A percentile compares a stretch with the other conserved stretches of the same genome.
These are phyloP conservation scores for Odontocolon sp. DNA, from an alignment of 2,888 invertebrate species.

Conservation along the genomic window DNA sequence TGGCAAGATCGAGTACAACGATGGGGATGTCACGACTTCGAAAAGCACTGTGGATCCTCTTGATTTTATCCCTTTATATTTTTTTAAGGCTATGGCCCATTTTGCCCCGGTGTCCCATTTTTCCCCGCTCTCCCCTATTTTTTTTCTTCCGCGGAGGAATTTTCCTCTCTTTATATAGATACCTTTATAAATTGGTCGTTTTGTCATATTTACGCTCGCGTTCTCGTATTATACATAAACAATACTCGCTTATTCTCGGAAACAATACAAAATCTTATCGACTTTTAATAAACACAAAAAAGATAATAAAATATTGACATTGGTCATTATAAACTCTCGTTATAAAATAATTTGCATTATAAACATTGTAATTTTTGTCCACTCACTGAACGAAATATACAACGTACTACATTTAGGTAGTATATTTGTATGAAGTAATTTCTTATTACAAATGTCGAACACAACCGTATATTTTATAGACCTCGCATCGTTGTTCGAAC, in stretches of 20 bases:
- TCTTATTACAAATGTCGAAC: slow-evolving; percentile 43
- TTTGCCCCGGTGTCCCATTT: background rate
- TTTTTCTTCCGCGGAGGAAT: background rate
- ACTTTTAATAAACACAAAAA: background rate
- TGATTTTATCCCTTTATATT: too few relatives aligned
- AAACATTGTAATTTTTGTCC: background rate
- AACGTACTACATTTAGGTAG: background rate
- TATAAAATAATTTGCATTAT: background rate
- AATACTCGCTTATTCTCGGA: background rate
- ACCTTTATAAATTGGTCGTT: slow-evolving; percentile 2
- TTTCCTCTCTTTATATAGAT: background rate
- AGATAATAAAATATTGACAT: too few relatives aligned
- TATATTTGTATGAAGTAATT: slow-evolving; percentile 24
- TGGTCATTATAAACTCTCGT: too few relatives aligned
- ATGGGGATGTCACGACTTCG: too few relatives aligned
- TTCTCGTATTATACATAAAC: background rate
- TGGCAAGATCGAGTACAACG: too few relatives aligned
- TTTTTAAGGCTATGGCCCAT: background rate
- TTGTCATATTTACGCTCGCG: background rate
- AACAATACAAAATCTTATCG: background rate
- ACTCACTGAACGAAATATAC: background rate
- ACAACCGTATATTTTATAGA: slow-evolving; percentile 38
- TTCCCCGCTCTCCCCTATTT: background rate
- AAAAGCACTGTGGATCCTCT: too few relatives aligned
- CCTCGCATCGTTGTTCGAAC: slow-evolving; percentile 38